These are phyloP conservation scores for Temnopleurus reevesii DNA, from an alignment of 53 echinoderm and acorn worm species.

Conservation along the genomic window DNA sequence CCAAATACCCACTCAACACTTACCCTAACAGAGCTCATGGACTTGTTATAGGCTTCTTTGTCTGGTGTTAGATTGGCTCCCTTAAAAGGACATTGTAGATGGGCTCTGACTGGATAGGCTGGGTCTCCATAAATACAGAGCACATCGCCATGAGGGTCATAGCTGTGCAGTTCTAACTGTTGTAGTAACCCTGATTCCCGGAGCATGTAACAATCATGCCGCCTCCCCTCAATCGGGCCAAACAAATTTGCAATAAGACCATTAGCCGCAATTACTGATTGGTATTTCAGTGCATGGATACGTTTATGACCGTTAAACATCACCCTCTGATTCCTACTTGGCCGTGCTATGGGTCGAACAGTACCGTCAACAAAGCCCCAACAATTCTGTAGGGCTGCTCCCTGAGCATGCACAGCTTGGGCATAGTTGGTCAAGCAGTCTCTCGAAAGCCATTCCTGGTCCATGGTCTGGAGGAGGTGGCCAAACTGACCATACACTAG, in stretches of 20 bases:
- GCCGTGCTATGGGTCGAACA: not conserved
- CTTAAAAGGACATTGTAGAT: constrained; percentile 66
- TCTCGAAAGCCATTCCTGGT: not conserved
- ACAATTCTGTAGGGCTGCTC: not conserved
- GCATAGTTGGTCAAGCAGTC: not conserved
- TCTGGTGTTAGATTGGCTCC: constrained; percentile 46
- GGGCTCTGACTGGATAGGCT: constrained; percentile 16
- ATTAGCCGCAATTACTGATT: constrained; percentile 50
- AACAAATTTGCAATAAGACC: constrained; percentile 65
- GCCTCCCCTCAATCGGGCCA: constrained; percentile 55
- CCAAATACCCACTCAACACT: constrained; percentile 63
- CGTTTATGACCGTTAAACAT: not conserved
- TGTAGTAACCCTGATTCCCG: constrained; percentile 59
- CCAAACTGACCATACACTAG: not conserved
- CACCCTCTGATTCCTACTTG: not conserved
- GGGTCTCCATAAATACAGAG: constrained; percentile 69
- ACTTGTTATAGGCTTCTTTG: constrained; percentile 59
- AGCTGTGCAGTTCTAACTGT: constrained; percentile 37
- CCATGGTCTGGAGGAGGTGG: constrained; percentile 10
- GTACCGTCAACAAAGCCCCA: not conserved
- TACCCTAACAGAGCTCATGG: constrained; percentile 68
- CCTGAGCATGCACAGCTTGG: not conserved
- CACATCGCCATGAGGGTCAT: constrained; percentile 51
- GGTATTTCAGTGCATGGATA: constrained; percentile 57
- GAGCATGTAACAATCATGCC: constrained; percentile 61